Base-by-base conservation (phyloP, 2,113 vertebrate genomes). In the Campylomormyrus numenius region DNA sequence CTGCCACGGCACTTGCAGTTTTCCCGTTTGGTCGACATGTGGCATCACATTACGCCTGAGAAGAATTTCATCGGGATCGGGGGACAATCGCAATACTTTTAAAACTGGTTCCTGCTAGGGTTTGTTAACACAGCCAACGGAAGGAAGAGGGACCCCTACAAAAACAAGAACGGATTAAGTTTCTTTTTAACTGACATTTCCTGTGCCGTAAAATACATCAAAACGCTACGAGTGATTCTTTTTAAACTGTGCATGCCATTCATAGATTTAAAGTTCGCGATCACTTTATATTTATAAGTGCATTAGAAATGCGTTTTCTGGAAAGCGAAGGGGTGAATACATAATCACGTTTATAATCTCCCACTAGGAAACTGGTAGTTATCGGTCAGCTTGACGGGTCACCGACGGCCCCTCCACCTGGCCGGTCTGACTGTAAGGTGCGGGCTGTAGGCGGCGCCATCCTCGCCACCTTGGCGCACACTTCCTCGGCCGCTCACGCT, bases 401-500 rank as follows among this genome's bases (percentile, higher is more conserved):
- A 2, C 35, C 48, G 9, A 27, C 45, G 46, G 70, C 56, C 31
- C 17, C 70, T 42, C 31, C 84, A 89, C 89, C 89, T 89, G 89
- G 48, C 27, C 48, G 21, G 9, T n/a, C 66, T 17, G 35, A 24
- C 53, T n/a, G 21, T 52, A 89, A 56, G 74, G 74, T 84, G 77
- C 39, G 52, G 39, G 52, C 89, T 80, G 80, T 85, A 89, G 89
- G 89, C 89, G 89, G 89, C 80, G 89, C 89, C 84, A 58, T 39
- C 50, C 42, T 80, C 10, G 27, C 39, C 17, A 89, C 77, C 89
- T 89, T 58, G 19, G 88, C 62, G 5, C 53, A 56, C 62, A 89
- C 80, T 88, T 88, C 24, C 58, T 88, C 2, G 56, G 17, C 10
- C 48, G 70, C 88, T 84, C 11, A 84, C 35, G 56, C 89, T 45